Conservation (phyloP, 2,797 vertebrate species). For the Chromobotia macracanthus region DNA sequence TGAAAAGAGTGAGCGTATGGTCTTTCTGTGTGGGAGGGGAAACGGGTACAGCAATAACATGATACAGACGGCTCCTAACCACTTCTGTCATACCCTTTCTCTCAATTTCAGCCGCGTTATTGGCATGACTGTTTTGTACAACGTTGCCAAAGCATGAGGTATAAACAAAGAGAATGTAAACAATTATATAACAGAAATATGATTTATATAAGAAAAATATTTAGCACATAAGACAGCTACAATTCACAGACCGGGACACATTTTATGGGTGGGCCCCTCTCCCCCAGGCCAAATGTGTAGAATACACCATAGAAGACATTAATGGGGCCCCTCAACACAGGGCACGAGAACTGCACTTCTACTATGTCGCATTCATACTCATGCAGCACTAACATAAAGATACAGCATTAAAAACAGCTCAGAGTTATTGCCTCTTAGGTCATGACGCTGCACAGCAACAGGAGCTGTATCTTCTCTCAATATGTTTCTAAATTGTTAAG, state of each 20-base stretch:
- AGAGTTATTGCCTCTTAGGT: not conserved
- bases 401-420: not conserved
- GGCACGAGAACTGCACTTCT: too few relatives aligned
- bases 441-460: not conserved
- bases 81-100: constrained; percentile 23
- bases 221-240: too few relatives aligned
- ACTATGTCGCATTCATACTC: too few relatives aligned
- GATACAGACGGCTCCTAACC: constrained; percentile 15
- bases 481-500: not conserved
- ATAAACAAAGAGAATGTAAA: not conserved
- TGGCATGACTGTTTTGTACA: not conserved
- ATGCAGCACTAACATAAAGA: too few relatives aligned
- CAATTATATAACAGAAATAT: not conserved
- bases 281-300: not conserved
- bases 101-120: constrained; percentile 14
- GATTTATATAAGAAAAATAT: not conserved
- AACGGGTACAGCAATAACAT: constrained; percentile 36
- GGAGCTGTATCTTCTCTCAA: not conserved
- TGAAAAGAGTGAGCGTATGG: constrained; percentile 34
- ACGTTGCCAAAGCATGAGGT: not conserved
- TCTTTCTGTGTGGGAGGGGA: constrained; percentile 19
- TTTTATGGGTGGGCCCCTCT: not conserved
- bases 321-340: not conserved
- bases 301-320: not conserved
- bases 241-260: not conserved